A percentile compares a stretch with the other conserved stretches of the same genome.
These are phyloP conservation scores for Cheilosia urbana DNA, from an alignment of 2,888 invertebrate genomes.

Conservation along the genomic window DNA sequence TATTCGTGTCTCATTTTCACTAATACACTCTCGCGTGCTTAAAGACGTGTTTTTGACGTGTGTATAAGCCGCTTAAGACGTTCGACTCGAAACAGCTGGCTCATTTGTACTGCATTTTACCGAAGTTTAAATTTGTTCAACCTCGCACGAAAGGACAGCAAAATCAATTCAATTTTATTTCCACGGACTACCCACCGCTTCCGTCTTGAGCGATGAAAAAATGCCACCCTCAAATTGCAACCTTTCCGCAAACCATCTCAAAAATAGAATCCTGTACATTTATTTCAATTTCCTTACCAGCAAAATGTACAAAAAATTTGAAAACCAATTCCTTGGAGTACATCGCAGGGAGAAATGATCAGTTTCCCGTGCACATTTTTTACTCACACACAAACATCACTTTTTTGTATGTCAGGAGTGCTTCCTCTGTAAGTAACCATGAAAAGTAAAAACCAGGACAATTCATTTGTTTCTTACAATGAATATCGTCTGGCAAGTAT, in stretches of 20 bases:
- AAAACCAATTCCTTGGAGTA: background rate
- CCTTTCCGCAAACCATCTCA: background rate
- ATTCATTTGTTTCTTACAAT: constrained; percentile 51
- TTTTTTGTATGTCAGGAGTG: constrained; percentile 23
- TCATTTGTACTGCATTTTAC: too few species aligned
- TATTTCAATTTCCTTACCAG: constrained; percentile 14
- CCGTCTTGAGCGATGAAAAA: background rate
- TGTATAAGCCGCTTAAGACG: too few species aligned
- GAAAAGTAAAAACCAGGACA: constrained; percentile 54
- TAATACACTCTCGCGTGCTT: too few species aligned
- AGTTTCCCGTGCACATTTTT: background rate
- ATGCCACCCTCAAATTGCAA: background rate
- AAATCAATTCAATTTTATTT: constrained; percentile 49
- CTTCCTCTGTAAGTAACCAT: constrained; percentile 10
- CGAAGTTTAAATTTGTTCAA: background rate
- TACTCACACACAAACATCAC: background rate
- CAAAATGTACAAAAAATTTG: background rate
- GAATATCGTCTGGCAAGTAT: constrained; percentile 39
- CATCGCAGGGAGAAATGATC: constrained; percentile 23
- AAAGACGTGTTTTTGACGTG: too few species aligned
- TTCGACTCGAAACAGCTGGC: too few species aligned
- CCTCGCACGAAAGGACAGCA: background rate
- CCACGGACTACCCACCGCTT: background rate
- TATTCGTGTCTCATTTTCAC: too few species aligned
- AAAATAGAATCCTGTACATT: background rate